Conservation (phyloP, 2,113 vertebrate species). For the Smithornis capensis region DNA sequence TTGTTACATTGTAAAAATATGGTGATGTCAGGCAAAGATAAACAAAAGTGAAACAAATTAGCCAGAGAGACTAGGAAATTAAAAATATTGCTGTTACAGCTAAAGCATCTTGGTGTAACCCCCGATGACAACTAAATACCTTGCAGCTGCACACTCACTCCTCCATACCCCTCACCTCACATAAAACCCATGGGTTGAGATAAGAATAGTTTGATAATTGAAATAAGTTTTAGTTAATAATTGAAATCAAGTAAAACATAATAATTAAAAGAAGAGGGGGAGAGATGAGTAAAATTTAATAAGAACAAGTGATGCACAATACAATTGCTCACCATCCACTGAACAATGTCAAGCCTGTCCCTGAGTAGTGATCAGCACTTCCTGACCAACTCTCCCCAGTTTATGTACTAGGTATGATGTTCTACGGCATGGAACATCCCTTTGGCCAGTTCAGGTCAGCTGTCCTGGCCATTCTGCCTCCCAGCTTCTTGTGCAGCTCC, state of each 20-base stretch:
- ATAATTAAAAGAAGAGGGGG: neutral
- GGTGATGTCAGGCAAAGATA: neutral
- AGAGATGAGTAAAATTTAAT: neutral
- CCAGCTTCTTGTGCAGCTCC: neutral
- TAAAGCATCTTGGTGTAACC: neutral
- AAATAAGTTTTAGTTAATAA: neutral
- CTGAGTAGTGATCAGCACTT: neutral
- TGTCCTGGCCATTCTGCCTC: neutral
- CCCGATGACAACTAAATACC: neutral
- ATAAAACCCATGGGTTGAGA: neutral
- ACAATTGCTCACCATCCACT: neutral
- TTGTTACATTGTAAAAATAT: neutral
- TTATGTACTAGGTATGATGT: neutral
- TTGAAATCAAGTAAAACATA: neutral
- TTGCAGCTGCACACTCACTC: neutral
- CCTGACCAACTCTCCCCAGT: neutral
- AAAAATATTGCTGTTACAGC: neutral
- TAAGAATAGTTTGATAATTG: neutral
- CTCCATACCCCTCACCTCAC: neutral
- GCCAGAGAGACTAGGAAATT: neutral
- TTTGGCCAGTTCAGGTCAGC: neutral
- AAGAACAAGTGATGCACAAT: neutral
- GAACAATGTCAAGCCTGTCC: neutral
- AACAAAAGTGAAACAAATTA: neutral
- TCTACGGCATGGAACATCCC: neutral